Evolutionary conservation across 2,888 invertebrate species (phyloP).

Genomic region (Drosophila neoperkinsi): DNA sequence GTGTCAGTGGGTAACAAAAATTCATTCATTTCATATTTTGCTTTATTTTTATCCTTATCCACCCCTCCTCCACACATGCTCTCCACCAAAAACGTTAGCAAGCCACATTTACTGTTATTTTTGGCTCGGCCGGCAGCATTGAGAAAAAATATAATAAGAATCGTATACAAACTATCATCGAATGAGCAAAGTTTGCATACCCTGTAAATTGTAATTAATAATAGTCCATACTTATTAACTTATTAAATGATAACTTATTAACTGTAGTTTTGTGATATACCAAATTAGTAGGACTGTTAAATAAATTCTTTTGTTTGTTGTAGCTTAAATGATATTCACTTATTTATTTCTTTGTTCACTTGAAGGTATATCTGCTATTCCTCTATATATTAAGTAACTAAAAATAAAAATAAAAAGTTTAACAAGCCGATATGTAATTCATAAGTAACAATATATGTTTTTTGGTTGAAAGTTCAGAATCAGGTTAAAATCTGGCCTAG

Average conservation of each 20-base stretch:
- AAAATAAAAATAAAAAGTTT: neutral
- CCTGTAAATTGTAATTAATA: slow-evolving; percentile 13
- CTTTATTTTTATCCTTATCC: slow-evolving; percentile 57
- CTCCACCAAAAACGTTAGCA: slow-evolving; percentile 61
- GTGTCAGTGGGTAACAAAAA: slow-evolving; percentile 81
- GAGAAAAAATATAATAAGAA: slow-evolving; percentile 48
- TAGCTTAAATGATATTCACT: neutral
- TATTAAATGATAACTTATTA: neutral
- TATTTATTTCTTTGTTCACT: neutral
- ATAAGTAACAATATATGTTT: neutral
- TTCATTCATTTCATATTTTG: slow-evolving; percentile 81
- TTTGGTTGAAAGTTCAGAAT: neutral
- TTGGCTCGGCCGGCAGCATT: slow-evolving; percentile 37
- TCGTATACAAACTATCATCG: slow-evolving; percentile 15
- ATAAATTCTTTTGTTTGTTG: neutral
- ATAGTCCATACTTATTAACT: neutral
- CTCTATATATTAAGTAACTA: neutral
- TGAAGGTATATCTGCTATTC: neutral
- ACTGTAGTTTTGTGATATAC: neutral
- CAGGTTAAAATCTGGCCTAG: neutral
- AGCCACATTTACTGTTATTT: slow-evolving; percentile 77
- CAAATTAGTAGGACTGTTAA: neutral
- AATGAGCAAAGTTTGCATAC: slow-evolving; percentile 2
- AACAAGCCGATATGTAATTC: neutral
- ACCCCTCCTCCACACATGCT: neutral